Base-by-base conservation (phyloP, 2,113 vertebrate species). In the Aphelocoma coerulescens region DNA sequence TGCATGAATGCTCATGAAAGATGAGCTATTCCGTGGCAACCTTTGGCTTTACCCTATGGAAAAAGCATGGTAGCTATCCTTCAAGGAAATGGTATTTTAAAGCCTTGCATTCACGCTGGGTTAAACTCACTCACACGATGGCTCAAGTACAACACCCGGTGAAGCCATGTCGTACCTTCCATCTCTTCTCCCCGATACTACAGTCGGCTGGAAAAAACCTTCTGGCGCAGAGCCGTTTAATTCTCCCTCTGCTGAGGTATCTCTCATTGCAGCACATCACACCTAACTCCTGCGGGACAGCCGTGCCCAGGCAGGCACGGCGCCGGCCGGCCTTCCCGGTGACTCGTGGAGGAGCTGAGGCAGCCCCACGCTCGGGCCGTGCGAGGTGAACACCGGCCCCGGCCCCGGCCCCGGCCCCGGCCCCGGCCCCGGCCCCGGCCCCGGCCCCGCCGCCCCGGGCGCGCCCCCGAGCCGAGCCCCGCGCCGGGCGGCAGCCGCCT, bases 1-100 rank as follows among this genome's bases (percentile, higher is more conserved):
- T 41, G 54, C 54, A 24, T 0, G 0, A 66, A 59, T 0, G 18
- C n/a, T 57, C 18, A 3, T 2, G 27, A 33, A 16, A 51, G 82
- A 54, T 2, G 33, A 54, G 16, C 51, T 30, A 3, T 28, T 37
- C 39, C 14, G 8, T 2, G 6, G 12, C 24, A 76, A 35, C n/a
- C 18, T 48, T 48, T n/a, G 39, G 11, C n/a, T 43, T 62, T 46
- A 71, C 43, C 37, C 33, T 30, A 3, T 0, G 41, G 57, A 20
- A 55, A 86, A 46, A 1, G 3, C 75, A 17, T 1, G 16, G 32
- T 6, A 23, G 49, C 32, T 43, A 7, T 19, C 51, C 54, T 46
- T 37, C 54, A n/a, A 6, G 63, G 17, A 58, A 58, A 43, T 4
- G 6, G 1, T 4, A 7, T 41, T 52, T 22, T 13, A 35, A 57